A percentile compares a stretch with the other conserved stretches of the same genome.
Conservation (phyloP, 2,888 invertebrate species). For the Idaea dimidiata region DNA sequence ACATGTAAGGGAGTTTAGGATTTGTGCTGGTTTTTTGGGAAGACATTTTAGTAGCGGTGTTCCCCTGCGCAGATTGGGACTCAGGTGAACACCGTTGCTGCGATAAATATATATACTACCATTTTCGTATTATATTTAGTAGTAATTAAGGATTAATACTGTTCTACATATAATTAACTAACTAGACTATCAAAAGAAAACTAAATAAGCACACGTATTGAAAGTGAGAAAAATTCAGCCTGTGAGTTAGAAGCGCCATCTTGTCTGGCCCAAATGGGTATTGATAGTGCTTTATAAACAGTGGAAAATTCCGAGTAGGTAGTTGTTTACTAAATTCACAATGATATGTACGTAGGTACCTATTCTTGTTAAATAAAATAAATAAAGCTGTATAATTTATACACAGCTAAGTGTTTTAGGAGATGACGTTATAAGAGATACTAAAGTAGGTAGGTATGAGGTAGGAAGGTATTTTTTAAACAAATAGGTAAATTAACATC, state of each 20-base stretch:
- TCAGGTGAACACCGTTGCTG: slow-evolving; percentile 19
- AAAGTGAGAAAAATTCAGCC: background rate
- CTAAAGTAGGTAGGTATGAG: background rate
- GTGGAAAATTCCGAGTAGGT: background rate
- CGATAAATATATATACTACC: slow-evolving; percentile 4
- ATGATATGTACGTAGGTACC: too few species aligned
- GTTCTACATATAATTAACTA: background rate
- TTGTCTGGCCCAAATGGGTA: background rate
- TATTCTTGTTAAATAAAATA: too few species aligned
- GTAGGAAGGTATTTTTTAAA: background rate
- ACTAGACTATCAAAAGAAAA: too few species aligned
- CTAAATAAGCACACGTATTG: too few species aligned
- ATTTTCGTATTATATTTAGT: background rate
- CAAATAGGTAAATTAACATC: background rate
- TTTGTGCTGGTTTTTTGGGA: slow-evolving; percentile 30
- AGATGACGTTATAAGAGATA: background rate
- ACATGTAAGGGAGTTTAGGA: slow-evolving; percentile 10
- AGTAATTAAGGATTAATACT: background rate
- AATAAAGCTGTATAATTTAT: too few species aligned
- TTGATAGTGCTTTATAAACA: background rate
- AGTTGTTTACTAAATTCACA: background rate
- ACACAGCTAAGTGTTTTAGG: background rate
- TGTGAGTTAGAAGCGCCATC: background rate
- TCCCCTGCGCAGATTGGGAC: slow-evolving; percentile 11
- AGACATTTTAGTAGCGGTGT: slow-evolving; percentile 15